Evolutionary conservation across 35 echinoderm and acorn worm genomes (phyloP).

Genomic region (Anneissia japonica): DNA sequence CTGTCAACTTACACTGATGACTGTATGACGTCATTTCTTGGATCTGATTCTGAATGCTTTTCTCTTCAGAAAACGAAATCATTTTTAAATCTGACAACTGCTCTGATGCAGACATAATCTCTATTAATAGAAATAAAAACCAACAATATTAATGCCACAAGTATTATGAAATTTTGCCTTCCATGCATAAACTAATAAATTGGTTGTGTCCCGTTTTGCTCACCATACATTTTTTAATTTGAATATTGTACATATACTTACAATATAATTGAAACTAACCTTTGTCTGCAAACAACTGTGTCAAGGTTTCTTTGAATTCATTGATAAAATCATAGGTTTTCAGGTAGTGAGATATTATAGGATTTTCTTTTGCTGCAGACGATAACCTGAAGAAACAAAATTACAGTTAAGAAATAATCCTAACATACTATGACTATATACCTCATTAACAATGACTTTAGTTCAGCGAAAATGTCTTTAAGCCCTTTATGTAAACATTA

Average conservation of each 20-base stretch:
- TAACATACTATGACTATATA: no score
- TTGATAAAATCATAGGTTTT: conserved; percentile 66
- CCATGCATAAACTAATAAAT: no score
- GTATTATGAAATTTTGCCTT: not conserved
- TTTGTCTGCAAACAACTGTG: conserved; percentile 66
- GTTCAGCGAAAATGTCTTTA: no score
- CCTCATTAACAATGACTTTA: no score
- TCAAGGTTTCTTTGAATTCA: conserved; percentile 66
- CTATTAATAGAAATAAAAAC: conserved; percentile 31
- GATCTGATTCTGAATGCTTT: conserved; percentile 52
- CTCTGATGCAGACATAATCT: conserved; percentile 58
- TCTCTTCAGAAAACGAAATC: conserved; percentile 57
- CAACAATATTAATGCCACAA: not conserved
- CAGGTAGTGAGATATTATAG: conserved; percentile 70
- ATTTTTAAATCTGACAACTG: conserved; percentile 50
- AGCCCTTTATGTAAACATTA: no score
- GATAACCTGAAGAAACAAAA: not conserved
- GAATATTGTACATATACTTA: no score
- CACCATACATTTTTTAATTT: no score
- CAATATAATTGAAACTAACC: conserved; percentile 41
- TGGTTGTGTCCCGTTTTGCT: no score
- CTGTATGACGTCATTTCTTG: conserved; percentile 54
- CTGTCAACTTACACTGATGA: not conserved
- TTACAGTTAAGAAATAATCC: no score
- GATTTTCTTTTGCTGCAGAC: conserved; percentile 37